A percentile compares a stretch with the other conserved stretches of the same genome.
phyloP scores from a whole-genome alignment of 2,797 vertebrate genomes.

The Synanceia verrucosa region DNA sequence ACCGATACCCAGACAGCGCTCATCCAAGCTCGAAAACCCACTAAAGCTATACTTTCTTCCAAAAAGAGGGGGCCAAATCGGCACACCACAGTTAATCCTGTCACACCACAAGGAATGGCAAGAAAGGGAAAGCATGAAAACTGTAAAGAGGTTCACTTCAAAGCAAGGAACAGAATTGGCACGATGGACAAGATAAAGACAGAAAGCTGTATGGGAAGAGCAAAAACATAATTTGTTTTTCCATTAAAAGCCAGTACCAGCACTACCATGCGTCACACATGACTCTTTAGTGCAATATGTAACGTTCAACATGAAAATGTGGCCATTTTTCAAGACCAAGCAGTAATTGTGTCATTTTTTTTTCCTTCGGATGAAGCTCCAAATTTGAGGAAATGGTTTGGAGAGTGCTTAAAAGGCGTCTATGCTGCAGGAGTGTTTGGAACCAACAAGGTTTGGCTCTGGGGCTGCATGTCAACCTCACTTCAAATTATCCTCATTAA shows the following conservation, averaged over 20 bases:
- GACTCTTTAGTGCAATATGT: slow-evolving; percentile 45
- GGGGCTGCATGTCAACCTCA: slow-evolving; percentile 69
- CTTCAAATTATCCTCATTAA: slow-evolving; percentile 83
- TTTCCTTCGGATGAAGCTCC: slow-evolving; percentile 56
- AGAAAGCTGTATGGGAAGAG: slow-evolving; percentile 28
- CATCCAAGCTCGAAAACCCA: slow-evolving; percentile 70
- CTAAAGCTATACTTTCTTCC: slow-evolving; percentile 56
- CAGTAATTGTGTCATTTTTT: slow-evolving; percentile 72
- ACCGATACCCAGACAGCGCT: slow-evolving; percentile 67
- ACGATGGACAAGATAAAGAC: slow-evolving; percentile 42
- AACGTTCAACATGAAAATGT: slow-evolving; percentile 46
- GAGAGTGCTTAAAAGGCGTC: slow-evolving; percentile 67
- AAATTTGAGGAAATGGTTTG: slow-evolving; percentile 79
- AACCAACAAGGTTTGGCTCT: slow-evolving; percentile 76
- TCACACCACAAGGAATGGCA: slow-evolving; percentile 53
- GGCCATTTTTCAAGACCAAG: slow-evolving; percentile 58
- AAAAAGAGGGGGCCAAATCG: slow-evolving; percentile 53
- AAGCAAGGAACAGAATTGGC: slow-evolving; percentile 48
- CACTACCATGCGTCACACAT: slow-evolving; percentile 25
- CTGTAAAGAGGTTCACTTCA: slow-evolving; percentile 47
- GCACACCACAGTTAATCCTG: slow-evolving; percentile 68
- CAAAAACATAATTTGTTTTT: slow-evolving; percentile 19
- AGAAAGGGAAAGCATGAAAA: slow-evolving; percentile 44
- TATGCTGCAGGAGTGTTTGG: slow-evolving; percentile 65
- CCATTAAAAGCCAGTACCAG: slow-evolving; percentile 24